These are phyloP conservation scores for Gymnopithys bicolor DNA, from an alignment of 2,797 vertebrate genomes.

Conservation along the genomic window DNA sequence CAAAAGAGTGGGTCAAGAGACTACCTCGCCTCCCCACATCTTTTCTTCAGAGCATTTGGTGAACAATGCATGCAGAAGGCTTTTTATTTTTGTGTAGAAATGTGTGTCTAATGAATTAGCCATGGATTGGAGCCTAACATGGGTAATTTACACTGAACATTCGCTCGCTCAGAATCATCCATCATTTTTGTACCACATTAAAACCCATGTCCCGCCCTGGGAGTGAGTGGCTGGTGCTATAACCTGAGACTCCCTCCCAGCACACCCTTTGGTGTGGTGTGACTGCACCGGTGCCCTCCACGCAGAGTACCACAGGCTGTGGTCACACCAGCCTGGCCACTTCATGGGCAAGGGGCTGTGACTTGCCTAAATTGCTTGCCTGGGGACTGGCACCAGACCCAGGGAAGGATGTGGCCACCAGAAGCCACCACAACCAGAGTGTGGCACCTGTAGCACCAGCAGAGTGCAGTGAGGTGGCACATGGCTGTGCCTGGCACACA, in stretches of 20 bases:
- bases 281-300: rapidly evolving
- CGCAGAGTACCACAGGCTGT: rapidly evolving
- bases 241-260: neutral
- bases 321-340: rapidly evolving
- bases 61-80: slow-evolving; percentile 11
- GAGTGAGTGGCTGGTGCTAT: neutral
- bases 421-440: neutral
- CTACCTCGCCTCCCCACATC: slow-evolving; percentile 7
- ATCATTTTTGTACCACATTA: slow-evolving; percentile 48
- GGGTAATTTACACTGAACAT: slow-evolving; percentile 60
- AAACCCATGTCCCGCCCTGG: neutral
- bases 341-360: rapidly evolving
- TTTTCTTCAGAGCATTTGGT: neutral
- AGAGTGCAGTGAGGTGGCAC: rapidly evolving
- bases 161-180: slow-evolving; percentile 31
- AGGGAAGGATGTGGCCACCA: neutral
- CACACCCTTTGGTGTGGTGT: rapidly evolving
- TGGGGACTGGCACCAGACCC: neutral
- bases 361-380: neutral
- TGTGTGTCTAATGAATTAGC: slow-evolving; percentile 60
- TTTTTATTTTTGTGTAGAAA: slow-evolving; percentile 62
- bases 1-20: slow-evolving; percentile 24
- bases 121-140: slow-evolving; percentile 40
- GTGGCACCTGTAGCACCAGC: rapidly evolving
- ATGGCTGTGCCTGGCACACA: rapidly evolving